These are phyloP conservation scores for Coleophora flavipennella DNA, from an alignment of 2,888 invertebrate species.

Conservation along the genomic window DNA sequence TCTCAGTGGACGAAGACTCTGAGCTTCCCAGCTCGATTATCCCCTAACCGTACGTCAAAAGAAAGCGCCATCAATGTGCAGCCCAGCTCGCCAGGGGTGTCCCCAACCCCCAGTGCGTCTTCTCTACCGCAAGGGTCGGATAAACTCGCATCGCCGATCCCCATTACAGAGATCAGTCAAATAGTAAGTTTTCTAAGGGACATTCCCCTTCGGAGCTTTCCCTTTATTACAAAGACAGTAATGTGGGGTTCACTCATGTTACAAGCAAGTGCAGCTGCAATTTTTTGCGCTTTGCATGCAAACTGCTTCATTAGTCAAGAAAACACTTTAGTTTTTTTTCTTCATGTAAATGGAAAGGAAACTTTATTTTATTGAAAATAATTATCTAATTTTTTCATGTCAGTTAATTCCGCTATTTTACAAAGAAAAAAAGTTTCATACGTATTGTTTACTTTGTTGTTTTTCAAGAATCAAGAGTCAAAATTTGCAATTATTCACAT, in stretches of 20 bases:
- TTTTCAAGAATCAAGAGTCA: too few species aligned
- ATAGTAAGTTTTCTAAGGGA: conserved; percentile 66
- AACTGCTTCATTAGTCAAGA: conserved; percentile 33
- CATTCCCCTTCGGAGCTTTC: conserved; percentile 7
- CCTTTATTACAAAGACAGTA: conserved; percentile 13
- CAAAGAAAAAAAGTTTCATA: too few species aligned
- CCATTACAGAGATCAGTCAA: conserved; percentile 78
- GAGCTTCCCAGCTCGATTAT: conserved; percentile 89
- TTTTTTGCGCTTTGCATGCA: conserved; percentile 25
- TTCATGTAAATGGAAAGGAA: background rate
- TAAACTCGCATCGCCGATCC: conserved; percentile 71
- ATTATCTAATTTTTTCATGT: too few species aligned
- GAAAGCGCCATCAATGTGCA: conserved; percentile 77
- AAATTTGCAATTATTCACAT: too few species aligned
- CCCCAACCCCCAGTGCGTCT: conserved; percentile 75
- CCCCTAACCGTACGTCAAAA: conserved; percentile 85
- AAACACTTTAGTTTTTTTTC: conserved; percentile 16
- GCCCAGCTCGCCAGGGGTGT: conserved; percentile 67
- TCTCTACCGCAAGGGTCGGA: conserved; percentile 72
- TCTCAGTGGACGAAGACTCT: conserved; percentile 93
- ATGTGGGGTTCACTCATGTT: conserved; percentile 11
- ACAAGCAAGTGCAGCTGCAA: conserved; percentile 25
- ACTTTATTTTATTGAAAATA: background rate
- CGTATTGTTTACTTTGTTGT: too few species aligned
- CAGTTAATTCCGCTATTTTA: too few species aligned